These are phyloP conservation scores for Rostratula benghalensis DNA, from an alignment of 2,113 vertebrate species.

Conservation along the genomic window DNA sequence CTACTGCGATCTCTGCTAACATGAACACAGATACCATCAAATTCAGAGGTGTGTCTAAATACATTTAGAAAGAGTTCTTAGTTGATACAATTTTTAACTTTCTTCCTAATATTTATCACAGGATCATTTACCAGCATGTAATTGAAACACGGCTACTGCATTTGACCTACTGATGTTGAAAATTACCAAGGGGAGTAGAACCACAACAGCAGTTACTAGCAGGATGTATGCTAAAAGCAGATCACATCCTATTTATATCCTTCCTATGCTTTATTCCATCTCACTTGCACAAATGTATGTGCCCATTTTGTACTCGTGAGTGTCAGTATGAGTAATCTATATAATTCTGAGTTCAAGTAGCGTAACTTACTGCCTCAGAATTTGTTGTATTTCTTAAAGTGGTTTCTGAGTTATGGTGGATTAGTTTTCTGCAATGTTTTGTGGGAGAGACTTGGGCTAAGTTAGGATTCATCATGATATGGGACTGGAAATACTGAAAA, in stretches of 20 bases:
- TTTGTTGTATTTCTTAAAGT: not conserved
- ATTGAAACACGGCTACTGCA: not conserved
- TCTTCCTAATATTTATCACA: not conserved
- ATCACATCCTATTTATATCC: not conserved
- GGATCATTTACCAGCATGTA: not conserved
- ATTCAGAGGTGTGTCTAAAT: not conserved
- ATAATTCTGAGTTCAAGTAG: conserved; percentile 31
- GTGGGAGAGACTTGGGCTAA: not conserved
- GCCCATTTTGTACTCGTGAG: conserved; percentile 15
- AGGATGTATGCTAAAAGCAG: conserved; percentile 1
- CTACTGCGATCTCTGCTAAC: not conserved
- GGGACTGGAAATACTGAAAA: not conserved
- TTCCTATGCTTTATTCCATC: not conserved
- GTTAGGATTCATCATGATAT: not conserved
- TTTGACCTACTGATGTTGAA: not conserved
- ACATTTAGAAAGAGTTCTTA: not conserved
- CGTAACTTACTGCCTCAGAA: not conserved
- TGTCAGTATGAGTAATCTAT: conserved; percentile 21
- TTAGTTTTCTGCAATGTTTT: not conserved
- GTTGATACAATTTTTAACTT: not conserved
- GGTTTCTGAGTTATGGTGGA: not conserved
- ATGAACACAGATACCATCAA: not conserved
- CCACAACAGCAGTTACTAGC: not conserved
- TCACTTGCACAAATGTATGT: conserved; percentile 10
- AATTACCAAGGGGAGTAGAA: conserved; percentile 18